Evolutionary conservation across 2,113 vertebrate genomes (phyloP), one percentile per base, ranked within the genome.

Genomic region (Thymallus thymallus): DNA sequence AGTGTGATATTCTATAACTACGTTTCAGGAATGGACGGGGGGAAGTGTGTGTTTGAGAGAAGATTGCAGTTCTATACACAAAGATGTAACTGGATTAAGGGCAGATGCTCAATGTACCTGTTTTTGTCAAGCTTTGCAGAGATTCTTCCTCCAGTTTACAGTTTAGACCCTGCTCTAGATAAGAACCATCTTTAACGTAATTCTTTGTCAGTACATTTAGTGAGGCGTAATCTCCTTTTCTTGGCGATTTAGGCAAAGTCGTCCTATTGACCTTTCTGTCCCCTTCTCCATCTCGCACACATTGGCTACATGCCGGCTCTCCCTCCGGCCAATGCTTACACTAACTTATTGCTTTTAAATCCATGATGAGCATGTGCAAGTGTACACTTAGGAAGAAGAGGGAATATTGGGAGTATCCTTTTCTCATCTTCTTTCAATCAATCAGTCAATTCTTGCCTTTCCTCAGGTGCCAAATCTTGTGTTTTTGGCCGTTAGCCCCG

Each of bases 401-500:
- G 5, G 12, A 18, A 18, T 14, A 51, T 51, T 14, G 48, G 48
- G 48, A 18, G 48, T 1, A 18, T 14, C 48, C 48, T n/a, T 68
- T 16, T 60, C 56, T 60, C 45, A 51, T 55, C 30, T 20, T 55
- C 41, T 65, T 41, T 74, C 13, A 51, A 51, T 2, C 48, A 51
- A 16, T 18, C 12, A 51, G 18, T 51, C 13, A 5, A 51, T 51
- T 9, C 35, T 18, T 30, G 46, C 35, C 23, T 51, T 16, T 48
- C 55, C 45, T 35, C 76, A 96, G 95, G 96, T 94, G 72, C 95
- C 96, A 3, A 97, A 94, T 86, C 93, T 99, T 5, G 89, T 98
- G 85, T 99, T 99, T 90, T 91, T 99, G 79, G 97, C 97, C 0
- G 95, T 98, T 67, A 99, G 96, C 94, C 97, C 97, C 0, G 97